Evolutionary conservation across 2,797 vertebrate species (phyloP).

Genomic region (Vespertilio murinus): DNA sequence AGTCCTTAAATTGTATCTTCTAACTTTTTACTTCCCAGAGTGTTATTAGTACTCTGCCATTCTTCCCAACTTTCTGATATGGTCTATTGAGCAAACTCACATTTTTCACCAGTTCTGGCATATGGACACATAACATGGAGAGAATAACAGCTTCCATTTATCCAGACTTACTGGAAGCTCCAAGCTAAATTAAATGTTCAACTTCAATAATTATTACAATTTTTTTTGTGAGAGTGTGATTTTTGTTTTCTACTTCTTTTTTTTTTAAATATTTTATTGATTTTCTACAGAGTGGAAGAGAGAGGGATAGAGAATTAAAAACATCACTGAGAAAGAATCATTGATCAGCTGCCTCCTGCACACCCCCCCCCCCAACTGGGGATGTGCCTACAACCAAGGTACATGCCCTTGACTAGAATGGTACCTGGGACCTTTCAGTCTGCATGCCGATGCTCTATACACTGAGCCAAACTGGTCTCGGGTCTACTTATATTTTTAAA

Average conservation of each 20-base stretch:
- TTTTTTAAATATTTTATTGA: no score
- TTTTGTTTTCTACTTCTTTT: constrained; percentile 16
- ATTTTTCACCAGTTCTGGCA: constrained; percentile 28
- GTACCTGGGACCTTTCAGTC: no score
- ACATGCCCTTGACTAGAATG: no score
- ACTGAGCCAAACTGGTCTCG: no score
- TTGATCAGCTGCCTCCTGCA: no score
- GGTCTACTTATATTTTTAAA: not conserved
- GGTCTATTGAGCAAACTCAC: constrained; percentile 4
- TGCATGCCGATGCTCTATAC: no score
- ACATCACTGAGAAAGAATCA: no score
- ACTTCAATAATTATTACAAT: constrained; percentile 31
- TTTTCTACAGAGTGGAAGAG: no score
- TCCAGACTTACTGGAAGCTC: constrained; percentile 25
- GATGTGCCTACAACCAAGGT: no score
- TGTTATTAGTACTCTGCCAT: not conserved
- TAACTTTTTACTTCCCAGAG: not conserved
- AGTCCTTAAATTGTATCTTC: not conserved
- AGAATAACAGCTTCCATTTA: not conserved
- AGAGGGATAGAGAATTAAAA: no score
- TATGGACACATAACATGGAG: not conserved
- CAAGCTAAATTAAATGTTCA: constrained; percentile 38
- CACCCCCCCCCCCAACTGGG: no score
- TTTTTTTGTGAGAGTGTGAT: not conserved
- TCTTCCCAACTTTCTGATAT: constrained; percentile 12